Base-by-base conservation (phyloP, 2,797 vertebrate species). In the Diplodus puntazzo region DNA sequence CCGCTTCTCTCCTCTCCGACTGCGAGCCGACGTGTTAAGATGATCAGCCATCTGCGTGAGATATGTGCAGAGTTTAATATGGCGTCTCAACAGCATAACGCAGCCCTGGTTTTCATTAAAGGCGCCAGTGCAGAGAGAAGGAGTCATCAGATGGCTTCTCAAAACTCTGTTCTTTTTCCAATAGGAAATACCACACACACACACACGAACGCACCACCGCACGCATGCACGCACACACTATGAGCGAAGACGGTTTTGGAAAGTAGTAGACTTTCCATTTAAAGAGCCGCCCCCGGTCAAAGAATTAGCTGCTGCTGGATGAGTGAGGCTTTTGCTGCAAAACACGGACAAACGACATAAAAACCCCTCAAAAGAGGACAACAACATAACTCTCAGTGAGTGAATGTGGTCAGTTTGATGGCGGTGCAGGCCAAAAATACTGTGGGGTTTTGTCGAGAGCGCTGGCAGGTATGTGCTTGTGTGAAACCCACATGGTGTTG, bases 111-210 rank as follows among this genome's bases (percentile, higher is more conserved):
- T 95, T 94, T 89, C 82, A 94, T 93, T 90, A 84, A 83, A 92
- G 93, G 86, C 83, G 69, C 92, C 92, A 92, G 85, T 57, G 92
- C 88, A 86, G 84, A 85, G 86, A 88, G 88, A 84, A 69, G 63
- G 73, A 92, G 84, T 91, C 89, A 85, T 94, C 92, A 69, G 81
- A 93, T 85, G 82, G 83, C 84, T 92, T 84, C 89, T 89, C 81
- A 88, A 90, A 92, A 90, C 83, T 92, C 91, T 90, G 83, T 87
- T 94, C 88, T 83, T 84, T 91, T 85, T 94, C 92, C 90, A 94
- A 86, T 85, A 91, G 85, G 87, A 95, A 94, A 91, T 92, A 89
- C 92, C 95, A 94, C 89, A 93, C 92, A 84, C 86, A 70, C 25
- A 25, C 25, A 25, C 25, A 25, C 25, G 45, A 30, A 75, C 23